A percentile compares a stretch with the other conserved stretches of the same genome.
These are phyloP conservation scores for Drosophila kuntzei DNA, from an alignment of 2,888 invertebrate species.

Conservation along the genomic window DNA sequence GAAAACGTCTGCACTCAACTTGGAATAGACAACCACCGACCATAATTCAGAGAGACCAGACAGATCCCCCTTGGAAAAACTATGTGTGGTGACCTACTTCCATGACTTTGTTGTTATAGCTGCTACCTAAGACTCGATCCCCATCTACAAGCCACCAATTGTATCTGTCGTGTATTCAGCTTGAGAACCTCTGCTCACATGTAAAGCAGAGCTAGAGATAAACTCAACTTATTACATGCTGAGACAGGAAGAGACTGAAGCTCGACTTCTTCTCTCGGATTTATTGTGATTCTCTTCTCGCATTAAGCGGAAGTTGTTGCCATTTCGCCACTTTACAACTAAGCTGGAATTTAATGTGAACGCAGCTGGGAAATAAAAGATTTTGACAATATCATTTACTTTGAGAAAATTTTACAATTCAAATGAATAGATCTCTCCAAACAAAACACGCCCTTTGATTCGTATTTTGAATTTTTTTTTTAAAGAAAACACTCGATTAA, in stretches of 20 bases:
- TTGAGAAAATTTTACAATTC: neutral
- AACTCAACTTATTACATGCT: conserved; percentile 10
- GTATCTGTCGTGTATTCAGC: conserved; percentile 18
- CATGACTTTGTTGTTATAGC: conserved; percentile 35
- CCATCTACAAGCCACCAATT: conserved; percentile 27
- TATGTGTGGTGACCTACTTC: conserved; percentile 52
- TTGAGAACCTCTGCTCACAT: conserved; percentile 40
- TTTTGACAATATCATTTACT: neutral
- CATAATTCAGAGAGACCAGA: conserved; percentile 23
- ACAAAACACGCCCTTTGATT: neutral
- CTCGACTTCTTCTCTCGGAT: conserved; percentile 13
- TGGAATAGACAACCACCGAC: conserved; percentile 17
- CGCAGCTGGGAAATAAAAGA: conserved; percentile 8
- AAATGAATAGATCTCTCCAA: neutral
- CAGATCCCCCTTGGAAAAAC: neutral
- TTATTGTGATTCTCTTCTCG: conserved; percentile 18
- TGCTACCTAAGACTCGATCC: conserved; percentile 32
- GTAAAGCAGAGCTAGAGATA: conserved; percentile 24
- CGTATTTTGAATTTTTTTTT: neutral
- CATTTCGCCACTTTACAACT: conserved; percentile 37
- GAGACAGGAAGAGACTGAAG: conserved; percentile 26
- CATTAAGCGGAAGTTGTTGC: conserved; percentile 52
- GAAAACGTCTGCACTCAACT: conserved; percentile 20
- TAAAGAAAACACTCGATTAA: too few species aligned
- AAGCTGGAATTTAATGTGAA: conserved; percentile 3